Conservation (phyloP, 1,140 invertebrate genomes). For the Bombus affinis region DNA sequence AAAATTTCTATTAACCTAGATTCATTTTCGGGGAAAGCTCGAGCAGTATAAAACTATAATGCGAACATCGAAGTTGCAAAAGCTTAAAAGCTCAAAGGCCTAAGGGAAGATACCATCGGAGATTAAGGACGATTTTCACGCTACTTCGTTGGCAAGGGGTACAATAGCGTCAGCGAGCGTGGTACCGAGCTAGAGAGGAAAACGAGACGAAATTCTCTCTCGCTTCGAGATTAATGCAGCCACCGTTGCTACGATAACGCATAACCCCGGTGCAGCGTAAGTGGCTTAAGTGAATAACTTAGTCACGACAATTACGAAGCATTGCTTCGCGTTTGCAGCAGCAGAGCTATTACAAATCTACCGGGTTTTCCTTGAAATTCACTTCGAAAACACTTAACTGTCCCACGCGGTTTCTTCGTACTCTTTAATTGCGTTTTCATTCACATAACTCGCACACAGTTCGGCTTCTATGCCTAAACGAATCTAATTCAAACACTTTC, state of each 20-base stretch:
- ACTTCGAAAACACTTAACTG: slow-evolving; percentile 38
- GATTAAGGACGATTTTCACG: slow-evolving; percentile 60
- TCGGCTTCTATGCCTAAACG: background rate
- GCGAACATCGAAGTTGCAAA: background rate
- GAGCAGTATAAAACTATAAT: background rate
- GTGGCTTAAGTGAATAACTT: slow-evolving; percentile 74
- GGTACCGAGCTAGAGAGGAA: slow-evolving; percentile 1
- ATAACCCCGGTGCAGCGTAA: slow-evolving; percentile 59
- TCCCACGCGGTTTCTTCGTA: background rate
- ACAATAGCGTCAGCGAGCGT: slow-evolving; percentile 8
- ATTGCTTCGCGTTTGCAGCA: slow-evolving; percentile 51
- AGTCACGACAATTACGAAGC: slow-evolving; percentile 68
- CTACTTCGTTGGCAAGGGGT: slow-evolving; percentile 19
- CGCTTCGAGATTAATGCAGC: slow-evolving; percentile 64
- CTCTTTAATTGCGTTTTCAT: slow-evolving; percentile 8
- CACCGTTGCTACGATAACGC: slow-evolving; percentile 64
- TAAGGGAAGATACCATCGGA: slow-evolving; percentile 35
- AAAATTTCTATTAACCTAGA: background rate
- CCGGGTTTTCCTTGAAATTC: slow-evolving; percentile 54
- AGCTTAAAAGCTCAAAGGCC: slow-evolving; percentile 24
- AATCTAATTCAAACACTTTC: background rate
- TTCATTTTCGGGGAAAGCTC: background rate
- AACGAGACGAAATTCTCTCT: slow-evolving; percentile 37
- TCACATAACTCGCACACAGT: background rate
- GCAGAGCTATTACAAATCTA: slow-evolving; percentile 51